These are phyloP conservation scores for Sebastes aleutianus DNA, from an alignment of 2,797 vertebrate genomes.

Conservation along the genomic window DNA sequence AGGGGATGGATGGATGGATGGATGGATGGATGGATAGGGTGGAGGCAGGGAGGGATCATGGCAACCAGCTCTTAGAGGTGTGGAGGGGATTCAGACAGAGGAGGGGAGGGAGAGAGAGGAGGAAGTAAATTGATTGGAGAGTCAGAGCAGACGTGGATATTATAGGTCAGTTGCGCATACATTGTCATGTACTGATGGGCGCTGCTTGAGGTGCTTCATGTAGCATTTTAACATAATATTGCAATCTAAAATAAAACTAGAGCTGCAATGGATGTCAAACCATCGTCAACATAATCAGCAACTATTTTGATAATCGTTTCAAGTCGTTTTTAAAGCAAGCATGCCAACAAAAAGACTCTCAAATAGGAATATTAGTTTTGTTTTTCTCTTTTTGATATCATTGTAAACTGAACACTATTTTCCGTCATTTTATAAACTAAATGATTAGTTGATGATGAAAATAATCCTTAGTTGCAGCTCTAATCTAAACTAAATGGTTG, in stretches of 20 bases:
- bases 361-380: background rate
- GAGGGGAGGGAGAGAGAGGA: slow-evolving; percentile 6
- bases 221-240: background rate
- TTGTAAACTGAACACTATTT: background rate
- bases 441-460: background rate
- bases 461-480: background rate
- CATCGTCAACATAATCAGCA: background rate
- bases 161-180: background rate
- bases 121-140: slow-evolving; percentile 26
- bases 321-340: background rate
- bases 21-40: slow-evolving; percentile 12
- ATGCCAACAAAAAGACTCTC: background rate
- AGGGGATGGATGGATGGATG: slow-evolving; percentile 26
- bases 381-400: background rate
- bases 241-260: background rate
- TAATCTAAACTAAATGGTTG: background rate
- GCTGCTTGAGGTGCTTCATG: background rate
- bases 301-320: background rate
- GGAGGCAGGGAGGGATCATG: slow-evolving; percentile 21
- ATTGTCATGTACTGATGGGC: background rate
- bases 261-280: background rate
- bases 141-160: slow-evolving; percentile 11
- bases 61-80: slow-evolving; percentile 21
- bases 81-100: slow-evolving; percentile 41
- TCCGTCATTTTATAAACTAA: background rate